These are phyloP conservation scores for Palythoa grandis DNA, from an alignment of 92 coral and sea anemone species.

Conservation along the genomic window DNA sequence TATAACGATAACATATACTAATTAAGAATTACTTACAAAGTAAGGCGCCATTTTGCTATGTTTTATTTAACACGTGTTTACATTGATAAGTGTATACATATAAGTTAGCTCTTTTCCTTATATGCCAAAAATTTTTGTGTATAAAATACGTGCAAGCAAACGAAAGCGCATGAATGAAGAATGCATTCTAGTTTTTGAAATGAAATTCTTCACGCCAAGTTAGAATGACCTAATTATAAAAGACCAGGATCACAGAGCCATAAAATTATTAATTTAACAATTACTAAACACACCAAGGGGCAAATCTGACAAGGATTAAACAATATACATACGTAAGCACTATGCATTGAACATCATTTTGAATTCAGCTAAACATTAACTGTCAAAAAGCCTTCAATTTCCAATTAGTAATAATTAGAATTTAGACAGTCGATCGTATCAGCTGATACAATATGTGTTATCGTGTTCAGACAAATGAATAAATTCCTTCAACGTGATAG, in stretches of 20 bases:
- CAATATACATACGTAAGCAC: not conserved
- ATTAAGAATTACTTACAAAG: not conserved
- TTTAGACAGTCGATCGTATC: conserved; percentile 15
- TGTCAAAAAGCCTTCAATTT: not conserved
- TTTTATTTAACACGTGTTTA: not conserved
- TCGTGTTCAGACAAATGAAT: not conserved
- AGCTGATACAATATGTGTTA: not conserved
- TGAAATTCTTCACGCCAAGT: not conserved
- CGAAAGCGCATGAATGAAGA: not conserved
- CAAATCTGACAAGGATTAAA: not conserved
- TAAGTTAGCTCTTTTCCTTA: not conserved
- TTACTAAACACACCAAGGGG: conserved; percentile 1
- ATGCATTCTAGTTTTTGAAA: not conserved
- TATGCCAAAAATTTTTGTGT: not conserved
- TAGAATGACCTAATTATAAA: not conserved
- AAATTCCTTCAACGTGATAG: not conserved
- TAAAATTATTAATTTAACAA: not conserved
- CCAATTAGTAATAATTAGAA: not conserved
- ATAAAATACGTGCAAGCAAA: not conserved
- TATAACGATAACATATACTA: not conserved
- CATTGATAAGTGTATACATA: not conserved
- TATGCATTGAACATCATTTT: not conserved
- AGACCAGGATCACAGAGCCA: not conserved
- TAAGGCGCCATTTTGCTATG: not conserved
- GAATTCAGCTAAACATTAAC: not conserved